phyloP scores from a whole-genome alignment of 2,888 invertebrate genomes.

The Drosophila nigricruria region DNA sequence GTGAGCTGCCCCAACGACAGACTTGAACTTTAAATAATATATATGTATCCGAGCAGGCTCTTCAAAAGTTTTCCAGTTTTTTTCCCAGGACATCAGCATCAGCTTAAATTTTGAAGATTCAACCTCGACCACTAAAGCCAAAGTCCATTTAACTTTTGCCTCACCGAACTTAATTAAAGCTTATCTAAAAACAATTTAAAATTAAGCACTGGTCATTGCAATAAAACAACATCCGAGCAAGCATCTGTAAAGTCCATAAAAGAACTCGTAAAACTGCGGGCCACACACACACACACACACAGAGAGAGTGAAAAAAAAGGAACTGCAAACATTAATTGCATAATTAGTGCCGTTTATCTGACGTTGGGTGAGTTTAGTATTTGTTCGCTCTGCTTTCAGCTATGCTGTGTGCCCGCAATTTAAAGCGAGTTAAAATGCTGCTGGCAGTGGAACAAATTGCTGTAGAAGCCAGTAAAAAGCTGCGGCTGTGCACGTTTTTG shows the following conservation, averaged over 20 bases:
- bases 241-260: conserved; percentile 44
- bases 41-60: neutral
- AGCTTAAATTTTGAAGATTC: conserved; percentile 2
- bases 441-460: conserved; percentile 7
- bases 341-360: conserved; percentile 62
- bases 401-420: neutral
- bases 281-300: neutral
- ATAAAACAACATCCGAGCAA: conserved; percentile 46
- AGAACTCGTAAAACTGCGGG: conserved; percentile 51
- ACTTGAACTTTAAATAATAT: neutral
- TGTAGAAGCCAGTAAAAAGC: neutral
- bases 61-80: neutral
- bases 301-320: neutral
- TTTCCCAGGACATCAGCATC: neutral
- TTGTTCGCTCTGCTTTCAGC: neutral
- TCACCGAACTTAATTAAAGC: conserved; percentile 49
- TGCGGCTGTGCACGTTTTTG: neutral
- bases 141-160: conserved; percentile 33
- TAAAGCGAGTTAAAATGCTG: conserved; percentile 3
- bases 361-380: neutral
- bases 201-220: conserved; percentile 52
- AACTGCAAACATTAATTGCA: conserved; percentile 62
- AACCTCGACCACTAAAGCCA: neutral
- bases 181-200: conserved; percentile 72
- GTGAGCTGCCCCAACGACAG: neutral